Base-by-base conservation (phyloP, 2,113 vertebrate species). In the Hipposideros armiger region DNA sequence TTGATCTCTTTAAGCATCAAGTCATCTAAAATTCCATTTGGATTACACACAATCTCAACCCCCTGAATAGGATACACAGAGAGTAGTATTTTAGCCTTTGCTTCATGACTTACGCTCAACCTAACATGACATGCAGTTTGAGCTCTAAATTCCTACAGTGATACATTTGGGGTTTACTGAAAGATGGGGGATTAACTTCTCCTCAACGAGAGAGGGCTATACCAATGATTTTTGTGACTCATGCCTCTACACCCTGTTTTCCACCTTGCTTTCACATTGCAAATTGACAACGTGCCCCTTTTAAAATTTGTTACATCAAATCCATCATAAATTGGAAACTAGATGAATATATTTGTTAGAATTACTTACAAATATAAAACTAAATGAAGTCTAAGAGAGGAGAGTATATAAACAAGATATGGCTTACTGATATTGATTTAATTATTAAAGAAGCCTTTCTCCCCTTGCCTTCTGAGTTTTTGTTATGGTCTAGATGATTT, bases 1-100 rank as follows among this genome's bases (percentile, higher is more conserved):
- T 78, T 88, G 52, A 89, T 86, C 36, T 89, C 87, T 81, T 91
- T 82, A 92, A 72, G 58, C n/a, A 76, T 9, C 2, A 83, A 88
- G 40, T 69, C 22, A 90, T 32, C 32, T 92, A 70, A 54, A 86
- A 47, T 91, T 87, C 56, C 72, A 20, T 67, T n/a, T 95, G 52
- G 45, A 67, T 76, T 90, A 32, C 17, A 69, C 11, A 85, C 32
- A 76, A 32, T 52, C n/a, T 96, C 78, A 81, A 30, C n/a, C 22
- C n/a, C 14, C n/a, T 72, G 84, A 87, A 47, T 32, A 81, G 15
- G 22, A 74, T 91, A 67, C 40, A 81, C 5, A 32, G 14, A 76
- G 40, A 77, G 16, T 28, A 77, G 16, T 28, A 52, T 36, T 84
- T 92, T 19, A 87, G 30, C 28, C 10, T 94, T 69, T 81, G 16